Percentiles rank a stretch among this genome's conserved stretches.
Conservation (phyloP, 2,797 vertebrate species). For the Pterois miles region DNA sequence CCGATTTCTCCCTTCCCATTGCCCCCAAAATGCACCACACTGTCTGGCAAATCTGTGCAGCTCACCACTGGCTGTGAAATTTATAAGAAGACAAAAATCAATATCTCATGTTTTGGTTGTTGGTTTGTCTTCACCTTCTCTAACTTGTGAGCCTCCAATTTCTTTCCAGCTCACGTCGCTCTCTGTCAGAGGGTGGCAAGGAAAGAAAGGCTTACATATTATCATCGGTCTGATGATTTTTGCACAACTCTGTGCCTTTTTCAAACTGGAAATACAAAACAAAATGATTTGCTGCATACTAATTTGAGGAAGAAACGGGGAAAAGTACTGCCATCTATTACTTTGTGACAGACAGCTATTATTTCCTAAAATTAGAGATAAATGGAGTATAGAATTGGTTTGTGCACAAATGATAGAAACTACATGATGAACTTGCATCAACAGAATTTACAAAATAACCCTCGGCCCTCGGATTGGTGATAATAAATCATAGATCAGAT, state of each 20-base stretch:
- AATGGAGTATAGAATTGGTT: constrained; percentile 46
- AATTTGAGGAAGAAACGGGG: constrained; percentile 25
- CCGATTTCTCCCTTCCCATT: constrained; percentile 50
- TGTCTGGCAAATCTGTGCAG: constrained; percentile 68
- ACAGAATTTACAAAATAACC: constrained; percentile 11
- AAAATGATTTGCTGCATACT: constrained; percentile 33
- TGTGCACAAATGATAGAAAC: constrained; percentile 28
- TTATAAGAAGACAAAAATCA: constrained; percentile 20
- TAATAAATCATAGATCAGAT: constrained; percentile 39
- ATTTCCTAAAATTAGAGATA: constrained; percentile 31
- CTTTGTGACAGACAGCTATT: constrained; percentile 26
- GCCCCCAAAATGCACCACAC: constrained; percentile 48
- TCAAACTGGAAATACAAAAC: constrained; percentile 51
- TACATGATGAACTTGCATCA: constrained; percentile 7
- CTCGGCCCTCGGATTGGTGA: constrained; percentile 23
- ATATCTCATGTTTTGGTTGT: constrained; percentile 54
- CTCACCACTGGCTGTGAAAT: constrained; percentile 61
- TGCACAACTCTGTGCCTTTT: constrained; percentile 51
- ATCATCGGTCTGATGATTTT: constrained; percentile 51
- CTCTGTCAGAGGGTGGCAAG: constrained; percentile 46
- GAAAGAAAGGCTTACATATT: constrained; percentile 55
- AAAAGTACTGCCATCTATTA: constrained; percentile 39
- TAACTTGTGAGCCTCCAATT: constrained; percentile 54
- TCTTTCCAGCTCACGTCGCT: constrained; percentile 58
- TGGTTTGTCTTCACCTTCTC: constrained; percentile 49